Evolutionary conservation across 2,888 invertebrate species (phyloP).

Genomic region (Epinotia nisella): DNA sequence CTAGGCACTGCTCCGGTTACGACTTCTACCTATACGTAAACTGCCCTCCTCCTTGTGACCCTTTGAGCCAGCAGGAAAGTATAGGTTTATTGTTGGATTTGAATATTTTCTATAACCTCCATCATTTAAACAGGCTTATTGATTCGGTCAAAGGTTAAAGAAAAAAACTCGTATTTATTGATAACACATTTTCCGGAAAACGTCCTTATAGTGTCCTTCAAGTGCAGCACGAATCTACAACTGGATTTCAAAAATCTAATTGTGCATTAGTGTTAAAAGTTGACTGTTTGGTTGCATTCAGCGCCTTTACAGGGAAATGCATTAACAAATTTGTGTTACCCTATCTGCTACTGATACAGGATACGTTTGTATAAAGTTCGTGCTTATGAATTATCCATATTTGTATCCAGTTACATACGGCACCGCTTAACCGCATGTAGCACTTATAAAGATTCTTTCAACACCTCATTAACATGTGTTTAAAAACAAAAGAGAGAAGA

Average conservation of each 20-base stretch:
- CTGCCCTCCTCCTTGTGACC: neutral
- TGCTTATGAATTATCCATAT: conserved; percentile 41
- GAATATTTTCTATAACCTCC: neutral
- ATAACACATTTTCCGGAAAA: neutral
- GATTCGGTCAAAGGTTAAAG: neutral
- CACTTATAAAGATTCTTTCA: conserved; percentile 55
- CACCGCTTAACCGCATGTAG: conserved; percentile 53
- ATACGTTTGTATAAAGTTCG: conserved; percentile 26
- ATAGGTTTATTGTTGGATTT: neutral
- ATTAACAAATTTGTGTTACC: neutral
- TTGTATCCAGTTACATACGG: conserved; percentile 50
- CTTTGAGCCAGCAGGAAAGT: neutral
- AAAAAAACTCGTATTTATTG: neutral
- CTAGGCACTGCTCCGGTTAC: too few species aligned
- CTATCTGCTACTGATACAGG: conserved; percentile 5
- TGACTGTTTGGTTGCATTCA: neutral
- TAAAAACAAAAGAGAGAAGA: conserved; percentile 20
- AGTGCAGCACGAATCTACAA: neutral
- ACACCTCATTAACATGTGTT: conserved; percentile 40
- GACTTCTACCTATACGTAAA: neutral
- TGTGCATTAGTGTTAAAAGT: neutral
- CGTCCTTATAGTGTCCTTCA: neutral
- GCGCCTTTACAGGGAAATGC: neutral
- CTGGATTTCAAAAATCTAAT: neutral
- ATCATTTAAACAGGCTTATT: neutral